A percentile compares a stretch with the other conserved stretches of the same genome.
Evolutionary conservation across 1,140 invertebrate species (phyloP).

Genomic region (Holotrichia oblita): DNA sequence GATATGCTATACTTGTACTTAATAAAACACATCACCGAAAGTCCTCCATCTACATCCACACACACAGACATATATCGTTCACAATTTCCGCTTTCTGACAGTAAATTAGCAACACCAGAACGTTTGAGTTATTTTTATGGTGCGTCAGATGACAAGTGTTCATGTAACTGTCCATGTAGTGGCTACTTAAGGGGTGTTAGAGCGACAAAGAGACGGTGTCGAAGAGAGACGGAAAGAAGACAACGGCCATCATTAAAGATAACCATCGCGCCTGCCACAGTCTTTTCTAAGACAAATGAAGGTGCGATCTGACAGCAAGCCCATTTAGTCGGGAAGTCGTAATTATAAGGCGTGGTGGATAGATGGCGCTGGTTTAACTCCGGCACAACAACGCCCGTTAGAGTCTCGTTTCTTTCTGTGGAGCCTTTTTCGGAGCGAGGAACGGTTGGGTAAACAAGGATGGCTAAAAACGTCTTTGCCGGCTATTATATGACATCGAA

Average conservation of each 20-base stretch:
- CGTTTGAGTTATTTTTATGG: slow-evolving; percentile 56
- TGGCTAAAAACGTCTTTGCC: background rate
- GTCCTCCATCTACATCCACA: background rate
- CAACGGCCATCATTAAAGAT: slow-evolving; percentile 56
- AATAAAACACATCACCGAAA: background rate
- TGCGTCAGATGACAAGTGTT: slow-evolving; percentile 50
- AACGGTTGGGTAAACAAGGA: slow-evolving; percentile 22
- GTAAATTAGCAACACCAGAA: slow-evolving; percentile 49
- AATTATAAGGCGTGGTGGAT: slow-evolving; percentile 60
- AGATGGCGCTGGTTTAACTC: slow-evolving; percentile 37
- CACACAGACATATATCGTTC: slow-evolving; percentile 26
- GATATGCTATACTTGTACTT: background rate
- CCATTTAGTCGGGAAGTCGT: slow-evolving; percentile 61
- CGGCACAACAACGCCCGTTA: slow-evolving; percentile 14
- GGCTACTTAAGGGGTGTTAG: slow-evolving; percentile 44
- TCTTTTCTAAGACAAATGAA: slow-evolving; percentile 59
- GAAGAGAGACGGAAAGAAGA: slow-evolving; percentile 46
- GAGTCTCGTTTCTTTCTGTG: background rate
- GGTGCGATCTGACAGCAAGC: slow-evolving; percentile 60
- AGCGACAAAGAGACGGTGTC: slow-evolving; percentile 24
- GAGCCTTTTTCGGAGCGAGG: background rate
- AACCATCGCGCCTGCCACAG: slow-evolving; percentile 57
- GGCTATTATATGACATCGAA: slow-evolving; percentile 1
- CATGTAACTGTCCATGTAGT: slow-evolving; percentile 50
- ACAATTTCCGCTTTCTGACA: slow-evolving; percentile 40